These are phyloP conservation scores for Noctilio leporinus DNA, from an alignment of 2,113 vertebrate genomes.

Conservation along the genomic window DNA sequence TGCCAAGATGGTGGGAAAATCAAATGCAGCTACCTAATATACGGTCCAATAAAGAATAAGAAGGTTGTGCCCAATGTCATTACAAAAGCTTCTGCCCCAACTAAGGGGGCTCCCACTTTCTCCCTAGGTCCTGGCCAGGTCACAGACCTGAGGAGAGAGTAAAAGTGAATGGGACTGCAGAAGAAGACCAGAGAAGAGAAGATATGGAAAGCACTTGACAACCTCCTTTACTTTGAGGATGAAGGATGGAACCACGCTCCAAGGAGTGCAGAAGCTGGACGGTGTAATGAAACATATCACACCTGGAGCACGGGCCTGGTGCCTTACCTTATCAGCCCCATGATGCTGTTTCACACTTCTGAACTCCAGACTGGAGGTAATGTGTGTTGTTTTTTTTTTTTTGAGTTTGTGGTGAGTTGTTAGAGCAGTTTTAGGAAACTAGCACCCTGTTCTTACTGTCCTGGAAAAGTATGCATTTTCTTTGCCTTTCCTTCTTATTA, in stretches of 20 bases:
- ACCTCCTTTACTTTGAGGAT: not conserved
- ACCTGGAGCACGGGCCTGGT: rapidly evolving
- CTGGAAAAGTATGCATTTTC: not conserved
- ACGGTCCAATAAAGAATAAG: not conserved
- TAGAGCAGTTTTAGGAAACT: too few relatives aligned
- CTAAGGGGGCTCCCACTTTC: not conserved
- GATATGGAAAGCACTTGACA: not conserved
- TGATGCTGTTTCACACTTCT: not conserved
- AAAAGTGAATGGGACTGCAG: rapidly evolving
- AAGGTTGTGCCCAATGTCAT: not conserved
- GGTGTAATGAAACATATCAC: not conserved
- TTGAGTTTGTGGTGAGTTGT: not conserved
- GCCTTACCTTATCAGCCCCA: too few relatives aligned
- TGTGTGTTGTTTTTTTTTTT: not conserved
- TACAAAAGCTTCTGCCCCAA: not conserved
- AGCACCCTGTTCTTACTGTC: not conserved
- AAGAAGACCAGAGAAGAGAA: not conserved
- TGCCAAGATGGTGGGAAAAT: not conserved
- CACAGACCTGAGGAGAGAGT: not conserved
- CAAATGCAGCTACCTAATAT: not conserved
- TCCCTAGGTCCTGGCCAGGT: not conserved
- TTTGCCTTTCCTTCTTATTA: not conserved
- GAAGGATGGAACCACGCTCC: not conserved
- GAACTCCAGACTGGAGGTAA: not conserved
- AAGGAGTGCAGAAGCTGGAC: not conserved